A percentile compares a stretch with the other conserved stretches of the same genome.
Evolutionary conservation across 2,113 vertebrate genomes (phyloP).

Genomic region (Machaerirhynchus nigripectus): DNA sequence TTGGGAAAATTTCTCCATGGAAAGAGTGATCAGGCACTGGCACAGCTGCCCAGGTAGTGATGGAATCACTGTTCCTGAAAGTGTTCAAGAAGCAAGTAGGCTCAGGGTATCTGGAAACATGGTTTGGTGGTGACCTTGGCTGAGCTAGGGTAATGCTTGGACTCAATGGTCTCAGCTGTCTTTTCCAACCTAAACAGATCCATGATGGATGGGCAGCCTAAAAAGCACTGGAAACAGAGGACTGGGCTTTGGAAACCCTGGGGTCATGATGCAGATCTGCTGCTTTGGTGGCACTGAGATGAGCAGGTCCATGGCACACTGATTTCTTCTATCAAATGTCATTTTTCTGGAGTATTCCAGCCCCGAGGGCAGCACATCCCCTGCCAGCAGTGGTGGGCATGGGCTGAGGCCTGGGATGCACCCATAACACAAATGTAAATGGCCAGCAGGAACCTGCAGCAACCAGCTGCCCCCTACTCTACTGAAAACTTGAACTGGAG

Average conservation of each 20-base stretch:
- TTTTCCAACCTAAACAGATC: neutral
- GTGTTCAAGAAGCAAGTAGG: neutral
- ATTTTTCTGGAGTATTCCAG: neutral
- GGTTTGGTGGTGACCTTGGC: neutral
- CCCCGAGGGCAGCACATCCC: neutral
- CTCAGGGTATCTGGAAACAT: neutral
- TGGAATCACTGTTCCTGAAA: neutral
- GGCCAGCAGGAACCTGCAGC: neutral
- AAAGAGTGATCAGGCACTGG: neutral
- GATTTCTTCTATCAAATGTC: neutral
- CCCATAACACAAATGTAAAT: neutral
- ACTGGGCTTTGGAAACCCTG: neutral
- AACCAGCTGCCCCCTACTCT: neutral
- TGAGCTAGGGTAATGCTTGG: neutral
- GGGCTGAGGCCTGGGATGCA: neutral
- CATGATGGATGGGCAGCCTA: neutral
- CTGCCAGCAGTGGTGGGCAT: neutral
- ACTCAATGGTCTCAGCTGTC: neutral
- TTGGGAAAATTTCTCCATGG: neutral
- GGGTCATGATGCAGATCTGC: neutral
- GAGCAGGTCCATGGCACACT: neutral
- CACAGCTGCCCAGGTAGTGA: neutral
- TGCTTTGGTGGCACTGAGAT: neutral
- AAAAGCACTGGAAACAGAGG: neutral
- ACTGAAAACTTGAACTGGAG: neutral